Evolutionary conservation across 2,888 invertebrate genomes (phyloP), one percentile per base, ranked within the genome.

Genomic region (Trissolcus japonicus): DNA sequence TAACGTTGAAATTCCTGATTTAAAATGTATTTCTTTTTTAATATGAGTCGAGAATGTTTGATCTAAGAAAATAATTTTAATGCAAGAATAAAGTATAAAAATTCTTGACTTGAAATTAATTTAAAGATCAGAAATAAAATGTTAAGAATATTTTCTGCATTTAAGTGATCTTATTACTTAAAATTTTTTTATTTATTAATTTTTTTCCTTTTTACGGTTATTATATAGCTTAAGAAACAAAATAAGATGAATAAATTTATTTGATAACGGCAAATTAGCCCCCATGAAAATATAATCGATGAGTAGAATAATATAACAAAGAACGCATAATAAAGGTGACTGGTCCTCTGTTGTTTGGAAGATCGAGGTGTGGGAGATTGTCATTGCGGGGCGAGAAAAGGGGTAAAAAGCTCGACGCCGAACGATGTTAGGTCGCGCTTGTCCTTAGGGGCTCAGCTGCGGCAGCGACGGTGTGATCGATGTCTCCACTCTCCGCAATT

Each of bases 401-500:
- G 53, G 50, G 71, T 59, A 69, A 76, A 72, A 72, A 65, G 66
- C 57, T 77, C 53, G 65, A 68, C 53, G 69, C 73, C 73, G 69
- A 74, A 79, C 76, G 69, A 76, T 72, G 77, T 79, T 76, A 63
- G 79, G 75, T 76, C 74, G 76, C 61, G 78, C 67, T 79, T 72
- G 83, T 83, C 83, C 83, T 83, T 79, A 69, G 82, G 83, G 84
- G 83, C 84, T 84, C 82, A 83, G 84, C 83, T 84, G 84, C 82
- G 81, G 68, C 72, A 66, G 55, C 59, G 65, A 21, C 81, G 80
- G 76, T 78, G 84, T 86, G 86, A 86, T 86, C 85, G 86, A 86
- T 86, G 86, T 85, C 84, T 82, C 86, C 73, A 80, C 80, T 83
- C 86, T 83, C 83, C 82, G 83, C 83, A 83, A 86, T 85, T 86